Evolutionary conservation across 2,113 vertebrate genomes (phyloP), one percentile per base, ranked within the genome.

Genomic region (Macquaria ambigua): DNA sequence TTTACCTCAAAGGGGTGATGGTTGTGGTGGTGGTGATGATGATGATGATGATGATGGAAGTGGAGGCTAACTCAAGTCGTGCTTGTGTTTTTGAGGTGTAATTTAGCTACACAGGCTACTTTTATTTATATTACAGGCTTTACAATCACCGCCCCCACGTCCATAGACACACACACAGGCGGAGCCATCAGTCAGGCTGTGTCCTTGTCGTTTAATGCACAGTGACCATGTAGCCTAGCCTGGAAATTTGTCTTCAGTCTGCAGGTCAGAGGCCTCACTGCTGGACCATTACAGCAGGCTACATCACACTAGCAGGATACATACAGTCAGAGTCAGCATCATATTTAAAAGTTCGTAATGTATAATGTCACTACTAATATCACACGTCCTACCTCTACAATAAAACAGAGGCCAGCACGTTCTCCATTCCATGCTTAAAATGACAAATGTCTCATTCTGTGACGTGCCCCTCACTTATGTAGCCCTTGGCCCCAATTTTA

Each of bases 201-300:
- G 68, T 81, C 71, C 72, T 73, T 74, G 25, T 72, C 70, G 62
- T 59, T 5, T 12, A 15, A 34, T 28, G 50, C 73, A 74, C 68
- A 14, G 53, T 68, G 67, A 69, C 66, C 70, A 58, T 75, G 69
- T 74, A 89, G 71, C 66, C 61, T 23, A 77, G 48, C 61, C 25
- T 79, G 69, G 59, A 48, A 15, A 37, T 75, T 0, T 77, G 79
- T 82, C n/a, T 43, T 2, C 28, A 67, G 79, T n/a, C 7, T 79
- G 66, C 81, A 83, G 87, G 81, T 88, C 87, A 84, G 74, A 78
- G 83, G 89, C 89, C 91, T 89, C 74, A 11, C 39, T 80, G 56
- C 56, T 81, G 80, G 85, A 88, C 86, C 41, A 6, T 31, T 21
- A 70, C 66, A 53, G 69, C 62, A 77, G 31, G 46, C 43, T 64